A percentile compares a stretch with the other conserved stretches of the same genome.
phyloP scores from a whole-genome alignment of 2,888 invertebrate species.

The Synergus umbraculus region DNA sequence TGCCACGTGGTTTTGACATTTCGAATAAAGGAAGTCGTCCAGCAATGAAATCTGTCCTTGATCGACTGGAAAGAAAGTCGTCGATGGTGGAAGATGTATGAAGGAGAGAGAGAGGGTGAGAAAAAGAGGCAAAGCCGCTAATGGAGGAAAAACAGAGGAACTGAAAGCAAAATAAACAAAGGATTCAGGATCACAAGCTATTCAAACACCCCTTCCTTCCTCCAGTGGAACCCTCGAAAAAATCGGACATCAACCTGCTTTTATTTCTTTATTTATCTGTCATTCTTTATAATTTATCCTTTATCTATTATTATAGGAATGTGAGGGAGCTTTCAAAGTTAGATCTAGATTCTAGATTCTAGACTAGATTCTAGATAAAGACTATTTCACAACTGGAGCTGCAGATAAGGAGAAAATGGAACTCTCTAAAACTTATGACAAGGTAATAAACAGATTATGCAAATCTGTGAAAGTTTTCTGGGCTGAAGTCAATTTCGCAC shows the following conservation, averaged over 20 bases:
- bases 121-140: conserved; percentile 60
- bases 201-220: conserved; percentile 51
- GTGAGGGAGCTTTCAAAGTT: background rate
- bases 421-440: conserved; percentile 5
- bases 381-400: background rate
- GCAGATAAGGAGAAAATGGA: conserved; percentile 10
- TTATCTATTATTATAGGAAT: too few species aligned
- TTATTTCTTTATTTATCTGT: background rate
- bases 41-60: conserved; percentile 33
- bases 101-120: conserved; percentile 18
- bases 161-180: conserved; percentile 64
- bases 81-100: conserved; percentile 24
- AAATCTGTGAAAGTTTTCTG: conserved; percentile 20
- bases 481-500: conserved; percentile 15
- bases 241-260: background rate
- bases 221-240: conserved; percentile 8
- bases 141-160: conserved; percentile 69
- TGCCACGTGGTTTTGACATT: conserved; percentile 37
- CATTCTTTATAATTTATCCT: background rate
- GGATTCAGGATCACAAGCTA: conserved; percentile 55
- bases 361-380: background rate
- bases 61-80: conserved; percentile 28
- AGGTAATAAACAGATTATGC: conserved; percentile 27
- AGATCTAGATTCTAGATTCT: background rate
- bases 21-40: background rate